A percentile compares a stretch with the other conserved stretches of the same genome.
Conservation (phyloP, 2,113 vertebrate genomes). For the Ceuthmochares aereus region DNA sequence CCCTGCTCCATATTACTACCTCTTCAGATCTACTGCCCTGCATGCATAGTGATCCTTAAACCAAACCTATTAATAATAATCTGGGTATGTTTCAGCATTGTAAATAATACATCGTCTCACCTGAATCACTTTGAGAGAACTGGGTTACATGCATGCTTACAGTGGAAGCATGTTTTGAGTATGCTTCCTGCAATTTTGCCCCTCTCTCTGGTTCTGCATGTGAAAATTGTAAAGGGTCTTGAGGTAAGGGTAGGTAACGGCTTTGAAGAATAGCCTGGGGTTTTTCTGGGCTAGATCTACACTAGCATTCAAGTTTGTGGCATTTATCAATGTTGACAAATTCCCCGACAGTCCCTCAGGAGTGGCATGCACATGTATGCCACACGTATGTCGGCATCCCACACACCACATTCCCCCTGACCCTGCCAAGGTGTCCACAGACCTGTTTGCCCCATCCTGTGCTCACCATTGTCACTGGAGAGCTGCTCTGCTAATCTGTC, state of each 20-base stretch:
- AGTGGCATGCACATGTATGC: neutral
- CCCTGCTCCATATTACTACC: neutral
- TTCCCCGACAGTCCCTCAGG: rapidly evolving
- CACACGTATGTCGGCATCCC: neutral
- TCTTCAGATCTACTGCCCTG: neutral
- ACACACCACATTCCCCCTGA: neutral
- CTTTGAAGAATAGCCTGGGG: neutral
- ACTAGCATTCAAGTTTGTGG: neutral
- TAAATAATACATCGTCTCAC: neutral
- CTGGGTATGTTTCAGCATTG: neutral
- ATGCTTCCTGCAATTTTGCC: neutral
- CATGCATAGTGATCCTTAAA: neutral
- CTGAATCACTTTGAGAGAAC: neutral
- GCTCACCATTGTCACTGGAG: rapidly evolving
- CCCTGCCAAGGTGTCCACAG: neutral
- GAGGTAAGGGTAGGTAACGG: neutral
- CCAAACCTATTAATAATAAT: neutral
- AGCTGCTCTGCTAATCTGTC: neutral
- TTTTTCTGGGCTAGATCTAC: neutral
- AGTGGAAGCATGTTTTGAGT: neutral
- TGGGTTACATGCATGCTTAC: neutral
- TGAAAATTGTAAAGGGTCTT: neutral
- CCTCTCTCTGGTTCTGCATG: neutral
- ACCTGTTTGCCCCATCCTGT: neutral
- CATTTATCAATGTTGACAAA: neutral